Evolutionary conservation across 2,113 vertebrate species (phyloP).

Genomic region (Brachypteracias leptosomus): DNA sequence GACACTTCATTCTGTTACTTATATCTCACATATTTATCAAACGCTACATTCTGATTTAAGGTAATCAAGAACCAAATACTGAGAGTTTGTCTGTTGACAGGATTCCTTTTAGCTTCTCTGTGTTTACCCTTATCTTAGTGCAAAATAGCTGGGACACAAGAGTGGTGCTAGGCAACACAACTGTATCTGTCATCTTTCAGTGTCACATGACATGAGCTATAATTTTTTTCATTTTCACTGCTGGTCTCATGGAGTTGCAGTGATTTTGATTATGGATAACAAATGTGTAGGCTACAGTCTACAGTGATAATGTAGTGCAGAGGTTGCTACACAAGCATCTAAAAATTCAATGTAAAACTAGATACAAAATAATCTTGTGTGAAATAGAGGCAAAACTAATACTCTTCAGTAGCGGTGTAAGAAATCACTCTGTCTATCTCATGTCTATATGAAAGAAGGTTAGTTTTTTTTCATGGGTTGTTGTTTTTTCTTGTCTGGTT

Average conservation of each 20-base stretch:
- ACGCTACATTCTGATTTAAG: not conserved
- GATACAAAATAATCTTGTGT: not conserved
- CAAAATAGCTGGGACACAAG: not conserved
- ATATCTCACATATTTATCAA: not conserved
- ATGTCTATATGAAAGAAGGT: not conserved
- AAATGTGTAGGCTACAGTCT: not conserved
- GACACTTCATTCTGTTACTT: not conserved
- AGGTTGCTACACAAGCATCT: not conserved
- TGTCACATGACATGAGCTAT: not conserved
- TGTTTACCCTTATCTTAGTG: not conserved
- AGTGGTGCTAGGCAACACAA: not conserved
- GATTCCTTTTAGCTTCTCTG: not conserved
- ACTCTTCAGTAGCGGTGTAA: not conserved
- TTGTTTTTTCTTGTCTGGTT: not conserved
- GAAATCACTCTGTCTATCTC: not conserved
- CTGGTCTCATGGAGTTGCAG: not conserved
- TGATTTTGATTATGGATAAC: not conserved
- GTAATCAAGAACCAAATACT: not conserved
- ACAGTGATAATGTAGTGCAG: not conserved
- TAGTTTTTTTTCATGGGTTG: rapidly evolving
- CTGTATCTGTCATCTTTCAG: not conserved
- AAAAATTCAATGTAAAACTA: not conserved
- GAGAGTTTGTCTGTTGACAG: not conserved
- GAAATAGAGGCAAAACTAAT: not conserved
- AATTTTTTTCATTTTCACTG: not conserved